Evolutionary conservation across 1,140 invertebrate genomes (phyloP), one percentile per base, ranked within the genome.

Genomic region (Limonius californicus): DNA sequence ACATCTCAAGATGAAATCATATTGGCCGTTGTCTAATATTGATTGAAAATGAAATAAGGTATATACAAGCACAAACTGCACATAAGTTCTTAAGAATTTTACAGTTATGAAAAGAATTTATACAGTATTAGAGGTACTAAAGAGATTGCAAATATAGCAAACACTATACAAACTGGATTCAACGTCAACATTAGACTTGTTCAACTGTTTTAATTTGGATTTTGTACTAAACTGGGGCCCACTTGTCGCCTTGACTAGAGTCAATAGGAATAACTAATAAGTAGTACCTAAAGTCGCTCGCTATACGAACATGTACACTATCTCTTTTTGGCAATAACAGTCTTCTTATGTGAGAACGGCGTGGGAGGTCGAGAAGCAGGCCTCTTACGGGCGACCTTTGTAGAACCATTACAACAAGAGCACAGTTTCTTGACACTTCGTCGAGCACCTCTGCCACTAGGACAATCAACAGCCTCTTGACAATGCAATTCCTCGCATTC

Each of bases 31-130:
- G n/a, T 45, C 16, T 15, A 45, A 12, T 18, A 45, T 27, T 27
- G 12, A 45, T 45, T 2, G 23, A 27, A 35, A 65, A 60, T 65
- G 60, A 69, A 66, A 66, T 63, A 66, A 69, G 30, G 68, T 74
- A 75, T 74, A 69, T 75, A 75, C 73, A 75, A 66, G 65, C 71
- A 74, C 70, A 72, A 73, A 74, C 72, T 74, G 73, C 72, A 75
- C 70, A 72, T 73, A 68, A 69, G 68, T 59, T 23, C 69, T 70
- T 68, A 68, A 67, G 67, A 68, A 68, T 69, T 66, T 72, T 73
- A 72, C 70, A 72, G 69, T 66, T 64, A 73, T 66, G 67, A 69
- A 64, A 66, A 66, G 66, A 70, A 72, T 70, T 68, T 74, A 74
- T 68, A 74, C 12, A 12, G 45, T 50, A 63, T 70, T 60, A 72